phyloP scores from a whole-genome alignment of 64 coral and sea anemone species.

The Montipora foliosa region DNA sequence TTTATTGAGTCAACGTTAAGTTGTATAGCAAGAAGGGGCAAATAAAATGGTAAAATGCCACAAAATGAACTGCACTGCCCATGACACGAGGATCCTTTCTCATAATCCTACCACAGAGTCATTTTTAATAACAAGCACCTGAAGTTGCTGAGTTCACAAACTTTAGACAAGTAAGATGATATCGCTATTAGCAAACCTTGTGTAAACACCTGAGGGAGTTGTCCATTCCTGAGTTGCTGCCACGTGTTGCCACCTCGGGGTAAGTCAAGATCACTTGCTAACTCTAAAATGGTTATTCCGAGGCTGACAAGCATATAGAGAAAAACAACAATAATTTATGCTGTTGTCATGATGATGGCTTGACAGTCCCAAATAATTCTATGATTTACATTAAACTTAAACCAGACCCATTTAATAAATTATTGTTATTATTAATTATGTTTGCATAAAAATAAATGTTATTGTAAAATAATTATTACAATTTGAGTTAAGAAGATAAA shows the following conservation, averaged over 20 bases:
- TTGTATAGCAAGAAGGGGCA: too few relatives aligned
- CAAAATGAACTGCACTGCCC: too few relatives aligned
- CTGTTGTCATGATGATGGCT: too few relatives aligned
- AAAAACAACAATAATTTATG: neutral
- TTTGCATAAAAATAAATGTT: too few relatives aligned
- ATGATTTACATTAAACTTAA: neutral
- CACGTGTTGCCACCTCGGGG: conserved; percentile 92
- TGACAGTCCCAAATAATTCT: neutral
- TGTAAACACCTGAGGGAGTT: conserved; percentile 83
- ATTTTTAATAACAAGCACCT: neutral
- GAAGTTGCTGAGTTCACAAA: neutral
- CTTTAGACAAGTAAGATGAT: neutral
- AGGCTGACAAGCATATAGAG: conserved; percentile 36
- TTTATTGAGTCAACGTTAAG: too few relatives aligned
- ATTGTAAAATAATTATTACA: too few relatives aligned
- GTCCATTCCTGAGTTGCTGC: conserved; percentile 92
- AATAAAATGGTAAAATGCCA: too few relatives aligned
- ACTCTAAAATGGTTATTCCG: conserved; percentile 90
- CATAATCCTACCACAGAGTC: too few relatives aligned
- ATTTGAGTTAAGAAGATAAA: too few relatives aligned
- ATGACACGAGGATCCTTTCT: too few relatives aligned
- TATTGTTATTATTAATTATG: too few relatives aligned
- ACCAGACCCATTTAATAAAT: too few relatives aligned
- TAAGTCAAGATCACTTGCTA: conserved; percentile 95
- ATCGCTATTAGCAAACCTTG: conserved; percentile 65